Base-by-base conservation (phyloP, 2,797 vertebrate species). In the Pelochelys cantorii region DNA sequence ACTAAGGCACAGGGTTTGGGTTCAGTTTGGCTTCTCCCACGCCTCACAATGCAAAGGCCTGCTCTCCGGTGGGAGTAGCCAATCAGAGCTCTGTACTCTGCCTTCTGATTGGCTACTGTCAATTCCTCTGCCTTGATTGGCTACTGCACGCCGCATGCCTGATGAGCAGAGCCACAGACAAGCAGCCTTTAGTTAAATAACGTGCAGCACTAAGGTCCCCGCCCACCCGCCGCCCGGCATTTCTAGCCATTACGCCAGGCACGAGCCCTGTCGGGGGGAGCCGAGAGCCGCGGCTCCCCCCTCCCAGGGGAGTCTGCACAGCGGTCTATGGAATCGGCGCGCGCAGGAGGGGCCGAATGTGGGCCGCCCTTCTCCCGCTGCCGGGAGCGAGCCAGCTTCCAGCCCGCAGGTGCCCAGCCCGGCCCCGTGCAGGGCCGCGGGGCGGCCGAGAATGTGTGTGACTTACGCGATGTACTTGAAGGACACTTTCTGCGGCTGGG, bases 381-480 rank as follows among this genome's bases (percentile, higher is more conserved):
- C 62, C n/a, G 8, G 17, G 31, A 34, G 29, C 1, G 2, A 59
- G 1, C 5, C 62, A 13, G 0, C 55, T 71, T 37, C 55, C n/a
- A 1, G 29, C 74, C 65, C 20, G 7, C n/a, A 20, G 65, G 65
- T 34, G 4, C 31, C 3, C 4, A 53, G 17, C 9, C 10, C 3
- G 75, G 48, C 4, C 34, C 34, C 55, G 12, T 9, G 15, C 3
- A 27, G 5, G 34, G 42, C 31, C 18, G 27, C 5, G 60, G 80
- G 6, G 3, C 6, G 31, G 53, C 71, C 90, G 87, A 80, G 17
- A 59, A 27, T 0, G 2, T 56, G 23, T 54, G 83, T 42, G 42
- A 98, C 99, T 99, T 98, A 99, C 99, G 98, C 99, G 94, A 99
- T 98, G 80, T 98, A 99, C 93, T 99, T 99, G 93, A 99, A 83